Conservation (phyloP, 2,888 invertebrate genomes). For the Gnatocerus cornutus region DNA sequence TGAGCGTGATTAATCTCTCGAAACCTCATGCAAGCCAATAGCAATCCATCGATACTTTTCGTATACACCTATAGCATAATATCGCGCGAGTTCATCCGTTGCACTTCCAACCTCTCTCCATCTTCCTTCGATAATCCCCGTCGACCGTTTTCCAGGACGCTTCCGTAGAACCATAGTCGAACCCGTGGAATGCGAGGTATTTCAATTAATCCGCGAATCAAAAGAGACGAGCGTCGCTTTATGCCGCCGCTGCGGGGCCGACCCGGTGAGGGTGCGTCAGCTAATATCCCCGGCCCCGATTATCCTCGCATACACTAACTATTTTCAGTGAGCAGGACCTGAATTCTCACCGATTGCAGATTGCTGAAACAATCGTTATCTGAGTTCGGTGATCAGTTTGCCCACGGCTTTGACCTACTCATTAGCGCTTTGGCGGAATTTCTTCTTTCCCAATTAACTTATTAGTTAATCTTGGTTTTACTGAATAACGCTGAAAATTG, state of each 20-base stretch:
- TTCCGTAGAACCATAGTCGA: conserved; percentile 62
- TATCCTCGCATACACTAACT: conserved; percentile 51
- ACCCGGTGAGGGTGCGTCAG: conserved; percentile 51
- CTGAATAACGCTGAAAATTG: no score
- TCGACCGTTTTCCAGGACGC: conserved; percentile 62
- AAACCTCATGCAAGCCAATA: conserved; percentile 3
- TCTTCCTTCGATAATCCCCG: conserved; percentile 58
- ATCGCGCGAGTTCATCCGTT: conserved; percentile 38
- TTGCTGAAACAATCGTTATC: conserved; percentile 1
- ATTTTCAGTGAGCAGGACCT: conserved; percentile 41
- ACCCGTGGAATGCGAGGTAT: conserved; percentile 71
- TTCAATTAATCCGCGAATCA: conserved; percentile 72
- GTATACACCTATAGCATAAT: conserved; percentile 11
- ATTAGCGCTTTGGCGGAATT: not conserved
- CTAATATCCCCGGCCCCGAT: conserved; percentile 50
- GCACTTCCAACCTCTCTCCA: conserved; percentile 50
- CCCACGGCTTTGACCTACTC: not conserved
- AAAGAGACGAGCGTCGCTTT: conserved; percentile 70
- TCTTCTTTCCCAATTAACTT: no score
- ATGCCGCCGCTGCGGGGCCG: conserved; percentile 61
- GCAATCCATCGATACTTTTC: conserved; percentile 2
- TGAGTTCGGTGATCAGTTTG: not conserved
- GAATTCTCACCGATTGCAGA: conserved; percentile 19
- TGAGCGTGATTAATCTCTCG: conserved; percentile 5
- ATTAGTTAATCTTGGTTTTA: no score